Percentiles rank a stretch among this genome's conserved stretches.
These are phyloP conservation scores for Drosophila elegans DNA, from an alignment of 1,140 invertebrate genomes.

Conservation along the genomic window DNA sequence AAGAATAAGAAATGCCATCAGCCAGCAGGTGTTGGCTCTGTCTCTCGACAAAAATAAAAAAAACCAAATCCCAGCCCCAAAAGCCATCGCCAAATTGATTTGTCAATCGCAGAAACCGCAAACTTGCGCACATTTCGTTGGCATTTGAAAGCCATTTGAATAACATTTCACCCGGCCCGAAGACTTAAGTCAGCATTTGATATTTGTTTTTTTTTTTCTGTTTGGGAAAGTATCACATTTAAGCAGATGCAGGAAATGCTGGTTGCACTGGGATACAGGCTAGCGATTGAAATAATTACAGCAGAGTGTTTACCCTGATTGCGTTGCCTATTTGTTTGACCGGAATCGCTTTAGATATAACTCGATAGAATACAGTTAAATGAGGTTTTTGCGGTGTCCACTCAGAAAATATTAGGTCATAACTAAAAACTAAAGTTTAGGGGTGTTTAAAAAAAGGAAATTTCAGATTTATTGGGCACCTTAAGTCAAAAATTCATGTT, in stretches of 20 bases:
- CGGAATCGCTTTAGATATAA: conserved; percentile 6
- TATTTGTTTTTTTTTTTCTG: conserved; percentile 31
- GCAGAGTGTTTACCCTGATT: conserved; percentile 23
- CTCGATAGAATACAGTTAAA: conserved; percentile 12
- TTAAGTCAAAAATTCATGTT: too few species aligned
- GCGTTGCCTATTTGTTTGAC: conserved; percentile 12
- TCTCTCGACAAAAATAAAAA: conserved; percentile 40
- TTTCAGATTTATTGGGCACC: too few species aligned
- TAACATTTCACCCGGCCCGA: conserved; percentile 61
- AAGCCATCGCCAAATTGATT: conserved; percentile 76
- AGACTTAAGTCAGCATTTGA: conserved; percentile 41
- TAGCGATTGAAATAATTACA: conserved; percentile 33
- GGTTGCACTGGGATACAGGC: conserved; percentile 46
- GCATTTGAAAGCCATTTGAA: conserved; percentile 81
- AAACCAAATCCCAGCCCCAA: conserved; percentile 48
- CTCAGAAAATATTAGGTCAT: not conserved
- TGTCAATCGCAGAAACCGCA: conserved; percentile 77
- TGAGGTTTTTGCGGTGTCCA: not conserved
- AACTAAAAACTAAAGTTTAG: not conserved
- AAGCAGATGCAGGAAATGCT: conserved; percentile 57
- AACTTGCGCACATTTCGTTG: conserved; percentile 76
- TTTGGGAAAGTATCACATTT: conserved; percentile 72
- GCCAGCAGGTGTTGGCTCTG: conserved; percentile 73
- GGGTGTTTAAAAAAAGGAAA: too few species aligned
- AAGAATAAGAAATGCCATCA: conserved; percentile 56